phyloP scores from a whole-genome alignment of 1,140 invertebrate genomes.

The Ladona fulva region DNA sequence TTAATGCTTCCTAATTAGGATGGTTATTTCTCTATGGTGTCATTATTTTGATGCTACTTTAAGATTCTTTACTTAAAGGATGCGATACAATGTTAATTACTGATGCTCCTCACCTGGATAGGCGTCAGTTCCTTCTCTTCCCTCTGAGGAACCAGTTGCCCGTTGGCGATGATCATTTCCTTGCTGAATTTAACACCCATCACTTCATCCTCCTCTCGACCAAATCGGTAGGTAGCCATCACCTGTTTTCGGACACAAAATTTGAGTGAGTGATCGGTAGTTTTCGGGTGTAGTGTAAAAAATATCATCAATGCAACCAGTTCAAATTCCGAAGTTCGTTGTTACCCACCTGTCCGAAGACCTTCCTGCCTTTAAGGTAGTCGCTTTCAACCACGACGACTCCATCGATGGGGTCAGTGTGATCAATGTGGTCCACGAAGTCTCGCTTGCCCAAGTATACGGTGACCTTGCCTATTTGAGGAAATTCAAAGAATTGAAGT shows the following conservation, averaged over 20 bases:
- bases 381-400: constrained; percentile 81
- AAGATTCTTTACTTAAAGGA: too few species aligned
- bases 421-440: constrained; percentile 82
- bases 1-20: too few species aligned
- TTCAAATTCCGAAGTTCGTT: too few species aligned
- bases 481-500: constrained; percentile 12
- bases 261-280: too few species aligned
- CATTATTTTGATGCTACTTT: too few species aligned
- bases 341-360: constrained; percentile 61
- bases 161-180: constrained; percentile 65
- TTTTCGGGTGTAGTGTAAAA: too few species aligned
- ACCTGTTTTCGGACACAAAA: constrained; percentile 39
- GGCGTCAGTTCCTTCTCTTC: constrained; percentile 63
- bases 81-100: neutral
- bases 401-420: constrained; percentile 78
- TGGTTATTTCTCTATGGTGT: too few species aligned
- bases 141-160: constrained; percentile 65
- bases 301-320: too few species aligned
- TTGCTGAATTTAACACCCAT: constrained; percentile 91
- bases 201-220: constrained; percentile 84
- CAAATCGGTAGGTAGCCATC: constrained; percentile 77
- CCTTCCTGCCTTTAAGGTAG: constrained; percentile 73
- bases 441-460: constrained; percentile 84
- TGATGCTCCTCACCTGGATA: constrained; percentile 61
- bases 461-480: constrained; percentile 61